These are phyloP conservation scores for Lysiphlebus fabarum DNA, from an alignment of 1,140 invertebrate genomes.

Conservation along the genomic window DNA sequence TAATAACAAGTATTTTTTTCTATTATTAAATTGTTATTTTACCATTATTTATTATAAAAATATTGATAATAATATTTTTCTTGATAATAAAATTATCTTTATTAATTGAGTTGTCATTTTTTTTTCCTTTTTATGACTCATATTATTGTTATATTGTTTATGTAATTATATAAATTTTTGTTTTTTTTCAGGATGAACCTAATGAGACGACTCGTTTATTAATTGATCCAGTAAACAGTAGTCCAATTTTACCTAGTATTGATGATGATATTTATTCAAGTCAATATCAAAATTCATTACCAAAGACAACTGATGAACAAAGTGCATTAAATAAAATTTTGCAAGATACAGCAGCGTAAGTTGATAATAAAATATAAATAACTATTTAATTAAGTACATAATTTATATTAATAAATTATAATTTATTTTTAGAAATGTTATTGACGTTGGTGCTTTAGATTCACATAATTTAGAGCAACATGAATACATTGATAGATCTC, in stretches of 20 bases:
- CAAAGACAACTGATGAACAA: conserved; percentile 83
- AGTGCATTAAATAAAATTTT: conserved; percentile 82
- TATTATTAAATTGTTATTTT: neutral
- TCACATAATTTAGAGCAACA: conserved; percentile 75
- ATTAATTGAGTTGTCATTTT: neutral
- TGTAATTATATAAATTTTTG: neutral
- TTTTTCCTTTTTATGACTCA: neutral
- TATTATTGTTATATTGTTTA: neutral
- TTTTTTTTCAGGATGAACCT: conserved; percentile 54
- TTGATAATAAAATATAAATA: neutral
- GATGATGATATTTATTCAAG: conserved; percentile 65
- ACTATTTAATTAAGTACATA: neutral
- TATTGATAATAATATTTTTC: conserved; percentile 7
- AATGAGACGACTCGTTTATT: conserved; percentile 68
- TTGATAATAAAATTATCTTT: neutral
- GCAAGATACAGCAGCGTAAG: conserved; percentile 84
- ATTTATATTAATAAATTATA: conserved; percentile 21
- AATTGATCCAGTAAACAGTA: conserved; percentile 67
- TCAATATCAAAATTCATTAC: conserved; percentile 63
- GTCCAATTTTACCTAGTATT: conserved; percentile 59
- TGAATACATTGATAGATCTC: conserved; percentile 74
- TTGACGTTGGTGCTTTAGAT: conserved; percentile 78
- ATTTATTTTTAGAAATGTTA: conserved; percentile 68
- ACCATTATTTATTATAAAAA: conserved; percentile 1
- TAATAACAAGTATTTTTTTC: neutral